Evolutionary conservation across 2,888 invertebrate genomes (phyloP).

Genomic region (Ellobium chinense): DNA sequence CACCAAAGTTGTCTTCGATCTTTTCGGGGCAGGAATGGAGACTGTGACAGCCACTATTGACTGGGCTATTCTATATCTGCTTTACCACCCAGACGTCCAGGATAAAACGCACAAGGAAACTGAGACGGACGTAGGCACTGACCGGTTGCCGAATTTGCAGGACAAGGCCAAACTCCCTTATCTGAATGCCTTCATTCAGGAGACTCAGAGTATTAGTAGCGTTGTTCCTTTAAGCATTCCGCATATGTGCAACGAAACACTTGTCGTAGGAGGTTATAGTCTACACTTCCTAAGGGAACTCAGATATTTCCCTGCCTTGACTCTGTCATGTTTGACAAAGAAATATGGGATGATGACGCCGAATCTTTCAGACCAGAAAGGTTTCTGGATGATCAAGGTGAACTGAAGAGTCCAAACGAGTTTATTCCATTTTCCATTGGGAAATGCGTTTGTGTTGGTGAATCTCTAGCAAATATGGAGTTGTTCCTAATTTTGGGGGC

Average conservation of each 20-base stretch:
- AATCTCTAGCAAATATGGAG: conserved; percentile 7
- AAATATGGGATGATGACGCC: conserved; percentile 29
- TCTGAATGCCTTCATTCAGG: conserved; percentile 67
- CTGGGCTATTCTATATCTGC: conserved; percentile 89
- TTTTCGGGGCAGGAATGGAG: conserved; percentile 78
- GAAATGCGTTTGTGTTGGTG: conserved; percentile 13
- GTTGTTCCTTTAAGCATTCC: conserved; percentile 57
- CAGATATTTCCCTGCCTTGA: conserved; percentile 54
- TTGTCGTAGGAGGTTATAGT: conserved; percentile 62
- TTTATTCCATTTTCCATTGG: conserved; percentile 19
- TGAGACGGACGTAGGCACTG: conserved; percentile 72
- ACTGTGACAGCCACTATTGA: conserved; percentile 90
- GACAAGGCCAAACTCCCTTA: conserved; percentile 56
- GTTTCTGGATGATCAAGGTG: conserved; percentile 49
- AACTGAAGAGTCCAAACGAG: conserved; percentile 21
- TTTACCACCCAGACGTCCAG: conserved; percentile 85
- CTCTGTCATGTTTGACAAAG: conserved; percentile 52
- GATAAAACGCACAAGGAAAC: conserved; percentile 40
- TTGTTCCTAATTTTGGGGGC: conserved; percentile 24
- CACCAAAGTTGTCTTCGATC: background rate
- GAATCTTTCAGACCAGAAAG: conserved; percentile 50
- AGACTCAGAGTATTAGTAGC: conserved; percentile 60
- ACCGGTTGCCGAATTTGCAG: conserved; percentile 51
- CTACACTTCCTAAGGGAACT: conserved; percentile 60
- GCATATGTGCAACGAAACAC: conserved; percentile 55